Evolutionary conservation across 2,888 invertebrate genomes (phyloP).

Genomic region (Lycocerus yunnanus): DNA sequence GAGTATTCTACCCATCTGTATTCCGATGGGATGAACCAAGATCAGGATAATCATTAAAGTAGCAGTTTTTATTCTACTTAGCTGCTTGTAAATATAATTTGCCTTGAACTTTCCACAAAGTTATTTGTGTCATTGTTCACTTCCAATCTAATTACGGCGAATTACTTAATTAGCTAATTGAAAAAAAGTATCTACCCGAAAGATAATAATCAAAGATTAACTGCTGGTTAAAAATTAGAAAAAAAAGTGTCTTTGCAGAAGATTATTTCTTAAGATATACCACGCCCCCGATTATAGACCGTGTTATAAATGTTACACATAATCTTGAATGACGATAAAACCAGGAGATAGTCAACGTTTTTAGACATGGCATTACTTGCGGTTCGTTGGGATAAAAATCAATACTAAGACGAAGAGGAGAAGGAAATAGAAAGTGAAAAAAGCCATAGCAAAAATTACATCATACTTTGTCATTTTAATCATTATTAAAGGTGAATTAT

Average conservation of each 20-base stretch:
- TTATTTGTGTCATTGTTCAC: not conserved
- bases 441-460: constrained; percentile 33
- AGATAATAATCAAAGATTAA: not conserved
- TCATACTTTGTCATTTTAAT: constrained; percentile 35
- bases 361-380: constrained; percentile 45
- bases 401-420: constrained; percentile 44
- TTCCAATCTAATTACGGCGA: not conserved
- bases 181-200: not conserved
- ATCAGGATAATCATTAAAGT: constrained; percentile 51
- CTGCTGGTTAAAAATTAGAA: constrained; percentile 42
- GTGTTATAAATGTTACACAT: constrained; percentile 12
- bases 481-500: constrained; percentile 23
- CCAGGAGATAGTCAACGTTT: constrained; percentile 40
- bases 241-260: constrained; percentile 45
- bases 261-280: constrained; percentile 45
- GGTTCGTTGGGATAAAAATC: constrained; percentile 50
- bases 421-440: constrained; percentile 48
- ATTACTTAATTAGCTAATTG: not conserved
- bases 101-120: not conserved
- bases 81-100: constrained; percentile 49
- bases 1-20: constrained; percentile 49
- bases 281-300: constrained; percentile 40
- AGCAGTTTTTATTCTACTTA: constrained; percentile 47
- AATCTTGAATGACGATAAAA: constrained; percentile 18
- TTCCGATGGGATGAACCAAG: constrained; percentile 48